These are phyloP conservation scores for Taenioides sp. DNA, from an alignment of 2,797 vertebrate species.

Conservation along the genomic window DNA sequence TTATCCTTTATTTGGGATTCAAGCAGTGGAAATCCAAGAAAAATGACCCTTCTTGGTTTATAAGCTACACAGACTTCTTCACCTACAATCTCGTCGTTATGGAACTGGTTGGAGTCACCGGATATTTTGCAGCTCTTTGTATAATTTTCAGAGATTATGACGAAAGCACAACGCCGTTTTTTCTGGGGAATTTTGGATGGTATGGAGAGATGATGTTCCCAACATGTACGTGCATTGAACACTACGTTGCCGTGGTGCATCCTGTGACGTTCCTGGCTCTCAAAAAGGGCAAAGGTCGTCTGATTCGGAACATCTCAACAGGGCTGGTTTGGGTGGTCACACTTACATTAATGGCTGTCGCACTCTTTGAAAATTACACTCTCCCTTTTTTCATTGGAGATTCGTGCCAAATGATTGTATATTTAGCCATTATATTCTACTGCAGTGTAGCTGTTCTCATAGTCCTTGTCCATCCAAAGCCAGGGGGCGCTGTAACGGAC, in stretches of 20 bases:
- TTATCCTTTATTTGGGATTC: slow-evolving; percentile 9
- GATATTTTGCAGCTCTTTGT: neutral
- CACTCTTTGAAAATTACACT: neutral
- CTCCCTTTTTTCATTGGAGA: neutral
- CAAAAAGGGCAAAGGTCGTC: neutral
- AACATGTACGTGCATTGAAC: slow-evolving; percentile 17
- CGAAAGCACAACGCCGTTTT: neutral
- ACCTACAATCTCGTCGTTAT: slow-evolving; percentile 15
- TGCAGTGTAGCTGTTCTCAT: slow-evolving; percentile 9
- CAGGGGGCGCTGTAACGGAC: neutral
- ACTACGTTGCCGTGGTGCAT: slow-evolving; percentile 35
- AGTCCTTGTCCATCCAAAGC: slow-evolving; percentile 15
- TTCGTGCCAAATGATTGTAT: neutral
- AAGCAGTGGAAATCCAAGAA: neutral
- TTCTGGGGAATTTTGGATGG: neutral
- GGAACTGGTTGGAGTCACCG: neutral
- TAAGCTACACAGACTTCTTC: slow-evolving; percentile 13
- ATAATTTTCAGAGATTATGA: neutral
- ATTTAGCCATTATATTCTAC: neutral
- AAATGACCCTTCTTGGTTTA: neutral
- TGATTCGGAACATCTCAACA: slow-evolving; percentile 10
- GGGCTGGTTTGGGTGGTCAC: slow-evolving; percentile 3
- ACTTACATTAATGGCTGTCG: accelerated
- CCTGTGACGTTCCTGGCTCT: slow-evolving; percentile 29
- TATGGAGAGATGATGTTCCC: slow-evolving; percentile 9